Conservation (phyloP, 37 sponge, comb jelly and placozoan genomes). For the Hexactinellida sp. region DNA sequence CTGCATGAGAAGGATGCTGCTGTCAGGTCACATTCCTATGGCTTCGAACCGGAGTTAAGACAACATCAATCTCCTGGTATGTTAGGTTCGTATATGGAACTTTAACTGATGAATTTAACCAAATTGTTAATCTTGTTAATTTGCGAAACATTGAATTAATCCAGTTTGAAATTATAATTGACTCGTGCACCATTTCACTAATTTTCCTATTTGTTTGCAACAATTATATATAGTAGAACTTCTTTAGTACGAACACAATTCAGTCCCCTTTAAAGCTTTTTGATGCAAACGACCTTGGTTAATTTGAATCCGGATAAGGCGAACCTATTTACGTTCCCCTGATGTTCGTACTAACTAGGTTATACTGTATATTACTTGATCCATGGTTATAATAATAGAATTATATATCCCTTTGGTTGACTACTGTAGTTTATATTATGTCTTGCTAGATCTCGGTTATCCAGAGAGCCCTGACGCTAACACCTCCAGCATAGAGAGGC, state of each 20-base stretch:
- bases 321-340: not conserved
- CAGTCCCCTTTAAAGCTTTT: too few species aligned
- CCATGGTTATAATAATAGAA: not conserved
- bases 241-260: too few species aligned
- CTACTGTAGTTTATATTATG: not conserved
- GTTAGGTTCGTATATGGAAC: not conserved
- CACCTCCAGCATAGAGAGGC: not conserved
- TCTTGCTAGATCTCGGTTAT: not conserved
- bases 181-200: too few species aligned
- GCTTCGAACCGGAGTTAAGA: not conserved
- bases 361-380: not conserved
- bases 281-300: too few species aligned
- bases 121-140: not conserved
- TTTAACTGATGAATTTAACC: not conserved
- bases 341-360: not conserved
- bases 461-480: not conserved
- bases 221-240: too few species aligned
- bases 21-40: not conserved
- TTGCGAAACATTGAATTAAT: too few species aligned
- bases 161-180: too few species aligned
- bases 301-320: not conserved
- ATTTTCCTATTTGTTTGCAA: too few species aligned
- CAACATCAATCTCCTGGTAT: not conserved
- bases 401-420: not conserved
- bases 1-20: not conserved